A percentile compares a stretch with the other conserved stretches of the same genome.
Evolutionary conservation across 2,113 vertebrate species (phyloP).

Genomic region (Xyrauchen texanus): DNA sequence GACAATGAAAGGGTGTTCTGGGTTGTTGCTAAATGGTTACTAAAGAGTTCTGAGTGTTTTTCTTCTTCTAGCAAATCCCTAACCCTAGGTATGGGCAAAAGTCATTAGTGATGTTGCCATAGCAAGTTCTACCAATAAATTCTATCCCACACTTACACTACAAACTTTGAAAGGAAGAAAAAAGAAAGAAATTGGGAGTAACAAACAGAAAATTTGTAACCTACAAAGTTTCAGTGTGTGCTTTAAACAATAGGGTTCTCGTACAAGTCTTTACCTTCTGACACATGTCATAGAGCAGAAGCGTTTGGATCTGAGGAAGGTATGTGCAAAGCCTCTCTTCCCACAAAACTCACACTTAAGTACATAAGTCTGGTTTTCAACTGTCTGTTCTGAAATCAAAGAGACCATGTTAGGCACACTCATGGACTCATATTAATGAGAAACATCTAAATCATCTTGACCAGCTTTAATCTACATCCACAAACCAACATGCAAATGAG

Average conservation of each 20-base stretch:
- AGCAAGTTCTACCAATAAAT: too few relatives aligned
- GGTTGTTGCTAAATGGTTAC: too few relatives aligned
- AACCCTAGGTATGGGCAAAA: neutral
- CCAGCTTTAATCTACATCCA: too few relatives aligned
- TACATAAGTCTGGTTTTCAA: constrained; percentile 77
- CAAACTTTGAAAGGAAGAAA: neutral
- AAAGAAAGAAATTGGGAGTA: too few relatives aligned
- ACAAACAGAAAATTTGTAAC: too few relatives aligned
- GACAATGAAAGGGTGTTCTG: too few relatives aligned
- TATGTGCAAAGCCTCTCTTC: constrained; percentile 84
- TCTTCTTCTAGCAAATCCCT: too few relatives aligned
- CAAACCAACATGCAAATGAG: neutral
- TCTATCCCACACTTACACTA: neutral
- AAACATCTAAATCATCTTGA: too few relatives aligned
- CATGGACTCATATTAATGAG: neutral
- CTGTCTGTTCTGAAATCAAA: constrained; percentile 74
- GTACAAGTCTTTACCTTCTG: constrained; percentile 74
- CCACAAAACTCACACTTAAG: constrained; percentile 93
- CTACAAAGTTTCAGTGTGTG: too few relatives aligned
- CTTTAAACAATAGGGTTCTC: neutral
- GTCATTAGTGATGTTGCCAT: neutral
- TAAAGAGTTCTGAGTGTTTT: too few relatives aligned
- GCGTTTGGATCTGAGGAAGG: constrained; percentile 87
- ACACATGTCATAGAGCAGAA: constrained; percentile 93
- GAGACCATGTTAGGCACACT: neutral